These are phyloP conservation scores for Gisinianus flammeolus DNA, from an alignment of 2,888 invertebrate genomes.

Conservation along the genomic window DNA sequence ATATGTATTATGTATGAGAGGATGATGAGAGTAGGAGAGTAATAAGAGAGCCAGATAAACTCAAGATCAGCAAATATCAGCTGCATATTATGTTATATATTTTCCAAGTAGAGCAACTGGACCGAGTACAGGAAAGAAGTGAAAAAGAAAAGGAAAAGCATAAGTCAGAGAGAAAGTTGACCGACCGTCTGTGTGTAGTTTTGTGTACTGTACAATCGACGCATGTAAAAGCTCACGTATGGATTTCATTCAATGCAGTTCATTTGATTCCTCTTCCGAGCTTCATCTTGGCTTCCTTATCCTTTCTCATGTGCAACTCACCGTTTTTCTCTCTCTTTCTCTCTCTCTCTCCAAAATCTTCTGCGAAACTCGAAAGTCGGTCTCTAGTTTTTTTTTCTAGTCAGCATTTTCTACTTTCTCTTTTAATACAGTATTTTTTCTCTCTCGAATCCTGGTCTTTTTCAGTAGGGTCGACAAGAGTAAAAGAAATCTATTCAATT, in stretches of 20 bases:
- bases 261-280: conserved; percentile 3
- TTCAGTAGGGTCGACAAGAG: no score
- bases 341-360: neutral
- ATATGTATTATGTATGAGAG: conserved; percentile 11
- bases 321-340: conserved; percentile 10
- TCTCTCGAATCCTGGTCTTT: neutral
- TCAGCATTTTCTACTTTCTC: neutral
- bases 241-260: conserved; percentile 15
- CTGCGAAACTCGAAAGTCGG: neutral
- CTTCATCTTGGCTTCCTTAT: neutral
- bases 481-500: no score
- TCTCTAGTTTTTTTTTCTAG: conserved; percentile 1
- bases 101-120: neutral
- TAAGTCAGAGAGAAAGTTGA: no score
- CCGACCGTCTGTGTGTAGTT: neutral
- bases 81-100: conserved; percentile 15
- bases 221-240: neutral
- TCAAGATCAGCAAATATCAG: conserved; percentile 2
- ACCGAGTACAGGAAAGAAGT: no score
- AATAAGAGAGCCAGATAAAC: neutral
- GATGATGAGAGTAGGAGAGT: neutral
- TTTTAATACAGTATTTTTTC: neutral
- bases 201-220: neutral
- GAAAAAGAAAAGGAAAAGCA: no score
- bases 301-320: no score